Base-by-base conservation (phyloP, 37 sponge, comb jelly and placozoan genomes). In the Crambe crambe region DNA sequence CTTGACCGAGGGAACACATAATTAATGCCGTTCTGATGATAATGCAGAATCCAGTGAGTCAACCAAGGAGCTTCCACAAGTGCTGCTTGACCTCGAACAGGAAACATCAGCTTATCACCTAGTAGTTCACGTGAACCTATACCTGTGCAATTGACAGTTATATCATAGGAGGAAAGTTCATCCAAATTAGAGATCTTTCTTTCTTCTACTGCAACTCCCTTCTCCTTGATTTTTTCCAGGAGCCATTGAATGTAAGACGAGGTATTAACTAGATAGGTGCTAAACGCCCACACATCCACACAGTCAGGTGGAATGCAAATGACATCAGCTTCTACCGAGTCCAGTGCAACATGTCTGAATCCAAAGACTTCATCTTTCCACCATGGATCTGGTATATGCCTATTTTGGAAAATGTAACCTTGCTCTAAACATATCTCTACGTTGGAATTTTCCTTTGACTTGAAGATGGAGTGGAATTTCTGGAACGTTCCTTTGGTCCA, bases 101-200 rank as follows among this genome's bases (percentile, higher is more conserved):
- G 95, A 0, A 43, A 27, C 34, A 90, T 23, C 10, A 15, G 25
- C 0, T 58, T 21, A 56, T 94, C 91, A 25, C 40, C 60, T 18
- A 75, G 41, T 29, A 93, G 80, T 12, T 81, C 68, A 36, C 75
- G 31, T 1, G 93, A 51, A 5, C 84, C 87, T 21, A 93, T 57
- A 57, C 95, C 95, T 23, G 91, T 87, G 77, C 95, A 94, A 69
- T 94, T 94, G 58, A 94, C 39, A 29, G 87, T 79, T 0, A 94
- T 31, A 39, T 84, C 83, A 63, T 87, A 84, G 61, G 26, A 26
- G 23, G 21, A 22, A 15, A 89, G 68, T 17, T 86, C 71, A 20
- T 82, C 56, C 0, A 93, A 37, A 8, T 29, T 56, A 1, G 31
- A 25, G 2, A 93, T 39, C 64, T 79, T 71, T 66, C 42, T 78